These are phyloP conservation scores for Oreochromis aureus DNA, from an alignment of 2,113 vertebrate genomes.

Conservation along the genomic window DNA sequence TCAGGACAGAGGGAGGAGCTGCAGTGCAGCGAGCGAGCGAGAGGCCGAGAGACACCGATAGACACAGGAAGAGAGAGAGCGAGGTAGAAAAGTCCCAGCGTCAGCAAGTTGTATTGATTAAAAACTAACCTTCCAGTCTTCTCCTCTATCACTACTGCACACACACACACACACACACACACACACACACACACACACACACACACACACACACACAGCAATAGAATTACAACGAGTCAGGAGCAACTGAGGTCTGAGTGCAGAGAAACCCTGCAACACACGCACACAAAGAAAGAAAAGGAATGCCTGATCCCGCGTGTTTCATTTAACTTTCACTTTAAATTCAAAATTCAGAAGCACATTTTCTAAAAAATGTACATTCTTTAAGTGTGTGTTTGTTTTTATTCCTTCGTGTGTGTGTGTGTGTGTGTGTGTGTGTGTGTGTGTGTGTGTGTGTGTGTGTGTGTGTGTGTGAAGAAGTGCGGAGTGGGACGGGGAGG, in stretches of 20 bases:
- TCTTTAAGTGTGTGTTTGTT: slow-evolving; percentile 59
- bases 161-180: slow-evolving; percentile 22
- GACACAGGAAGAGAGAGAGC: slow-evolving; percentile 68
- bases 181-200: slow-evolving; percentile 24
- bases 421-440: slow-evolving; percentile 44
- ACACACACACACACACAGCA: slow-evolving; percentile 25
- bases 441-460: slow-evolving; percentile 14
- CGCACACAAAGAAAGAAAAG: neutral
- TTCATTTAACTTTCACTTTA: slow-evolving; percentile 19
- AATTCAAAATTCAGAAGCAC: neutral
- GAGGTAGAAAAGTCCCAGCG: slow-evolving; percentile 82
- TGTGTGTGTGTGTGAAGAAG: slow-evolving; percentile 67
- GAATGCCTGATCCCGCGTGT: neutral
- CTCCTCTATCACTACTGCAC: slow-evolving; percentile 80
- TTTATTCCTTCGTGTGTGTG: neutral
- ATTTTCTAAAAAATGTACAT: slow-evolving; percentile 6
- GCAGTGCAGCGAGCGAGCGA: slow-evolving; percentile 46
- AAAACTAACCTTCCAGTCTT: slow-evolving; percentile 99
- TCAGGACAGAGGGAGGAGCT: slow-evolving; percentile 78
- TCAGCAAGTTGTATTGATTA: slow-evolving; percentile 99
- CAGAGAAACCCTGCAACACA: neutral
- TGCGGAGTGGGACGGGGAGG: slow-evolving; percentile 54
- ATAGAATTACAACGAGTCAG: slow-evolving; percentile 61
- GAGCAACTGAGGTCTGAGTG: slow-evolving; percentile 14
- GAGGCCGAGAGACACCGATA: slow-evolving; percentile 32